Evolutionary conservation across 35 echinoderm and acorn worm species (phyloP).

Genomic region (Acanthaster planci): DNA sequence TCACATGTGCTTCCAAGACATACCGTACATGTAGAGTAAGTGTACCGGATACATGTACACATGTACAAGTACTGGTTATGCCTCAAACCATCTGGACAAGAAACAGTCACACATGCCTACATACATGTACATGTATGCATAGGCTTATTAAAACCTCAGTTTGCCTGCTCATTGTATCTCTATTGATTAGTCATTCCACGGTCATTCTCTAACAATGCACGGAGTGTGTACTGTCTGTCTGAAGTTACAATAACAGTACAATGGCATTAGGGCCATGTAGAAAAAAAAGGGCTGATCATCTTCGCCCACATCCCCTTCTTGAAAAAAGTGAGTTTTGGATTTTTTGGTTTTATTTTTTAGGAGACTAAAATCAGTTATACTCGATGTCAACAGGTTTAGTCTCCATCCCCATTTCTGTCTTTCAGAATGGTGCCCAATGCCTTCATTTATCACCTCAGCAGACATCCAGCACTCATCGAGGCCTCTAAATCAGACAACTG

Average conservation of each 20-base stretch:
- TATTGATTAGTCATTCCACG: conserved; percentile 19
- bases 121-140: too few species aligned
- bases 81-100: too few species aligned
- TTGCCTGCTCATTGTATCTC: background rate
- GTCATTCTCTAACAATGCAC: conserved; percentile 15
- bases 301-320: background rate
- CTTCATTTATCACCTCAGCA: too few species aligned
- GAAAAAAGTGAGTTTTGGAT: background rate
- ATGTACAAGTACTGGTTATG: too few species aligned
- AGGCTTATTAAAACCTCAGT: background rate
- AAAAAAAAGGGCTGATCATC: background rate
- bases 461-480: too few species aligned
- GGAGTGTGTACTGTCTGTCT: background rate
- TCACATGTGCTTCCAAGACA: too few species aligned
- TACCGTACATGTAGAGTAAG: too few species aligned
- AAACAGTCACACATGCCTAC: too few species aligned
- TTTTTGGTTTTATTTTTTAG: background rate
- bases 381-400: background rate
- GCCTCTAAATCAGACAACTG: too few species aligned
- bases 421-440: too few species aligned
- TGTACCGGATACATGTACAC: too few species aligned
- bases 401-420: background rate
- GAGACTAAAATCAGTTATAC: background rate
- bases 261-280: background rate
- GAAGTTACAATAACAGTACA: background rate